Evolutionary conservation across 2,797 vertebrate species (phyloP).

Genomic region (Pseudochaenichthys georgianus): DNA sequence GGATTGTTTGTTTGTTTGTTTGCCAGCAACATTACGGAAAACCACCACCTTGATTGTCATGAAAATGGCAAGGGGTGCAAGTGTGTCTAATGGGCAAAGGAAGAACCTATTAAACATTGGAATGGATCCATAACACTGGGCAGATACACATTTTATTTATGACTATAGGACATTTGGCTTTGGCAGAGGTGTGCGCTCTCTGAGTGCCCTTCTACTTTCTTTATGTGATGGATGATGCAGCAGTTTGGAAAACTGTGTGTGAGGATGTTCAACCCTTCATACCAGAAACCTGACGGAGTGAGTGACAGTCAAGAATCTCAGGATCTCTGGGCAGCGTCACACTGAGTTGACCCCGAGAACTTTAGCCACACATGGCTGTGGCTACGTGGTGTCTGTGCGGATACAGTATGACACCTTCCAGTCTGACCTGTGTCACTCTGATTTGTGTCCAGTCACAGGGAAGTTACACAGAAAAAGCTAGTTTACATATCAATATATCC

Average conservation of each 20-base stretch:
- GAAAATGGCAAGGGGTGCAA: no score
- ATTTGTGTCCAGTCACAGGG: conserved; percentile 5
- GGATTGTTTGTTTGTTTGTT: no score
- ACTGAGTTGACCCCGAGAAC: conserved; percentile 17
- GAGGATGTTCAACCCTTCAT: conserved; percentile 7
- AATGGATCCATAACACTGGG: no score
- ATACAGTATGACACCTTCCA: conserved; percentile 4
- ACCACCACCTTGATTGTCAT: no score
- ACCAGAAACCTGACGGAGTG: conserved; percentile 15
- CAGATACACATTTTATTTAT: not conserved
- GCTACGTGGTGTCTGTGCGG: conserved; percentile 20
- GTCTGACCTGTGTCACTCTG: not conserved
- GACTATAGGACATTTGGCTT: no score
- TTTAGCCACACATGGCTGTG: conserved; percentile 11
- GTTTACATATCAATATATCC: not conserved
- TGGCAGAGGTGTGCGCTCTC: not conserved
- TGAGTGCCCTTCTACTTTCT: not conserved
- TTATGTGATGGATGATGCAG: not conserved
- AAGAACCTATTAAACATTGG: no score
- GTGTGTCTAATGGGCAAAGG: no score
- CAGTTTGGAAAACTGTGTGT: conserved; percentile 3
- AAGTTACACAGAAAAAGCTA: conserved; percentile 6
- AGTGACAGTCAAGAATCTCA: conserved; percentile 11
- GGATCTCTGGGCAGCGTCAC: conserved; percentile 29
- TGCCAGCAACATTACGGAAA: no score